phyloP scores from a whole-genome alignment of 2,113 vertebrate genomes.

The Bujurquina vittata region DNA sequence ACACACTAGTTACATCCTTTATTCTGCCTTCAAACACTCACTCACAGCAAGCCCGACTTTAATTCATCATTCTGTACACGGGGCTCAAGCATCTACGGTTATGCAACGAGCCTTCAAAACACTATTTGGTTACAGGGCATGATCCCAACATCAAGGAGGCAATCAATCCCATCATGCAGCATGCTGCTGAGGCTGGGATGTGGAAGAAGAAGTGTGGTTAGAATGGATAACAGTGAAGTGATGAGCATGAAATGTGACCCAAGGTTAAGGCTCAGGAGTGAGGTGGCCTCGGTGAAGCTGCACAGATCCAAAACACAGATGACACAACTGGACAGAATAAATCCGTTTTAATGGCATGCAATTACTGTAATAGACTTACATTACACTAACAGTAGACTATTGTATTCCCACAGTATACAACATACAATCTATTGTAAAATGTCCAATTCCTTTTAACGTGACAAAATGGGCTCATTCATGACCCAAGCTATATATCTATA shows the following conservation, averaged over 20 bases:
- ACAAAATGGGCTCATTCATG: background rate
- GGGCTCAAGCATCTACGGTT: slow-evolving; percentile 11
- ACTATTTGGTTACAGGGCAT: slow-evolving; percentile 41
- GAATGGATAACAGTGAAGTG: slow-evolving; percentile 24
- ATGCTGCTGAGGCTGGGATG: slow-evolving; percentile 4
- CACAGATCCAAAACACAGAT: background rate
- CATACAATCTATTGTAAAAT: background rate
- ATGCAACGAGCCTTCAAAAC: slow-evolving; percentile 52
- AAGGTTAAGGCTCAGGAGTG: background rate
- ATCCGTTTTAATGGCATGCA: background rate
- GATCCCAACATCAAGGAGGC: slow-evolving; percentile 43
- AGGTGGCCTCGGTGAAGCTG: slow-evolving; percentile 3
- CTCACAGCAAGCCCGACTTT: slow-evolving; percentile 8
- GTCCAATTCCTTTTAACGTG: background rate
- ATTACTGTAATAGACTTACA: background rate
- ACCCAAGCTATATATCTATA: background rate
- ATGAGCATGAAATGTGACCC: slow-evolving; percentile 34
- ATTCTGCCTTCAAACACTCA: slow-evolving; percentile 46
- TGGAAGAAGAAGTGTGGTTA: slow-evolving; percentile 6
- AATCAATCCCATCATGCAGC: slow-evolving; percentile 63
- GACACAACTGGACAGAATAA: background rate
- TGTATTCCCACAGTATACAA: too few species aligned
- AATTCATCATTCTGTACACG: slow-evolving; percentile 40
- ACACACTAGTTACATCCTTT: slow-evolving; percentile 29
- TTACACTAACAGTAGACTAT: background rate